phyloP scores from a whole-genome alignment of 2,797 vertebrate species.

The Synaphobranchus kaupii region DNA sequence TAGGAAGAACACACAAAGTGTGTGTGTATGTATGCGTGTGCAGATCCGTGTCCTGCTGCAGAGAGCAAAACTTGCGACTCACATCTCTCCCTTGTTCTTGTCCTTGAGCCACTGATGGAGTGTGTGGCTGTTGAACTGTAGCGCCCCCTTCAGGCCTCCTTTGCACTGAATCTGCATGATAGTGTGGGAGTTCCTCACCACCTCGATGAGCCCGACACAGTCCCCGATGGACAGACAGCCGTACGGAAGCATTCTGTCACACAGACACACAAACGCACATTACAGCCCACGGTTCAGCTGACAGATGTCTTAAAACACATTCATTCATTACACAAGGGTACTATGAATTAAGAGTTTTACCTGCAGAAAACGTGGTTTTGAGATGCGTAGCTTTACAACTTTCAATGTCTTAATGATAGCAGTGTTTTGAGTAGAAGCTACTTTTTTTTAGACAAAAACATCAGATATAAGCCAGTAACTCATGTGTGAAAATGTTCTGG shows the following conservation, averaged over 20 bases:
- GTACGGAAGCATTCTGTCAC: conserved; percentile 78
- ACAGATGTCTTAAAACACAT: background rate
- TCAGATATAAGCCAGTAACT: too few relatives aligned
- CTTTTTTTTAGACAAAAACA: too few relatives aligned
- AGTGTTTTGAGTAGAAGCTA: too few relatives aligned
- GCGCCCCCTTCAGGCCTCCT: conserved; percentile 78
- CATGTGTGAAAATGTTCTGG: background rate
- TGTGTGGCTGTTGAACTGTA: conserved; percentile 82
- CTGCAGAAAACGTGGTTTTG: too few relatives aligned
- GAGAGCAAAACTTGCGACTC: background rate
- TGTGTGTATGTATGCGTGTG: background rate
- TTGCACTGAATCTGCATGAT: conserved; percentile 85
- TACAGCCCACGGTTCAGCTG: too few relatives aligned
- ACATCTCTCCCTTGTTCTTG: conserved; percentile 83
- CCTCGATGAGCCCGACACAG: conserved; percentile 81
- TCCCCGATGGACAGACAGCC: conserved; percentile 81
- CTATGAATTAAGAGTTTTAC: too few relatives aligned
- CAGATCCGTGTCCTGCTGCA: background rate
- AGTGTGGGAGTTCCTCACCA: conserved; percentile 79
- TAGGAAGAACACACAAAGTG: background rate
- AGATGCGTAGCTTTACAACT: too few relatives aligned
- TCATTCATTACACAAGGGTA: background rate
- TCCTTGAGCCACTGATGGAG: conserved; percentile 83
- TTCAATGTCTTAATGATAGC: too few relatives aligned
- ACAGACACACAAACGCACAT: background rate